Base-by-base conservation (phyloP, 2,113 vertebrate species). In the Delphinapterus leucas region DNA sequence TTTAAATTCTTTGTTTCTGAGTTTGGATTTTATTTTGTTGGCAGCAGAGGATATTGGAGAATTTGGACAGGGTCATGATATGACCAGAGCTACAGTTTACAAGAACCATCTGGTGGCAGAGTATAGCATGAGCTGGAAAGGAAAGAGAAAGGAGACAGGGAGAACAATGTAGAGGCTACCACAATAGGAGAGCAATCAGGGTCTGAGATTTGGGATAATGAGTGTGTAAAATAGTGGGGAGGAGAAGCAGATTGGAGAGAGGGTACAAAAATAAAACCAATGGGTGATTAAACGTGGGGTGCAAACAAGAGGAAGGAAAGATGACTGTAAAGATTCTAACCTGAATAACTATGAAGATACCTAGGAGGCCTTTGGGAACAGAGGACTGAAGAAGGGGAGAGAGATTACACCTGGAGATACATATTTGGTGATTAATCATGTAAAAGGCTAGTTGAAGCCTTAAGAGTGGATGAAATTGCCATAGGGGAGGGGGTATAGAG, bases 1-100 rank as follows among this genome's bases (percentile, higher is more conserved):
- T 94, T 94, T 55, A 61, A 93, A 68, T 47, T 94, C 67, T 68
- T 95, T 82, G 21, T 80, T 96, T 93, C 81, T 94, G 81, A 82
- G 41, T 86, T 95, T 87, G 20, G 41, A 53, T 44, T 93, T 97
- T 58, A 95, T 95, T 73, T 97, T 88, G 49, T 87, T 68, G 73
- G 89, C 79, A 58, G 14, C 53, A 53, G 55, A 77, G 36, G 91
- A 44, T 74, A 71, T 13, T 91, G 41, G 82, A 73, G 31, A 79
- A 70, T 67, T 76, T 81, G 47, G n/a, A 74, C 61, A 79, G 71
- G 61, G 33, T 41, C 18, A 4, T 9, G 28, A 36, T 53, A 71
- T 49, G 85, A 71, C 38, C 77, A 85, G 44, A 70, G 44, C 55
- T 92, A 38, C 55, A 33, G 23, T 61, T 36, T n/a, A 93, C 38